A percentile compares a stretch with the other conserved stretches of the same genome.
These are phyloP conservation scores for Pardosa pseudoannulata DNA, from an alignment of 2,888 invertebrate species.

Conservation along the genomic window DNA sequence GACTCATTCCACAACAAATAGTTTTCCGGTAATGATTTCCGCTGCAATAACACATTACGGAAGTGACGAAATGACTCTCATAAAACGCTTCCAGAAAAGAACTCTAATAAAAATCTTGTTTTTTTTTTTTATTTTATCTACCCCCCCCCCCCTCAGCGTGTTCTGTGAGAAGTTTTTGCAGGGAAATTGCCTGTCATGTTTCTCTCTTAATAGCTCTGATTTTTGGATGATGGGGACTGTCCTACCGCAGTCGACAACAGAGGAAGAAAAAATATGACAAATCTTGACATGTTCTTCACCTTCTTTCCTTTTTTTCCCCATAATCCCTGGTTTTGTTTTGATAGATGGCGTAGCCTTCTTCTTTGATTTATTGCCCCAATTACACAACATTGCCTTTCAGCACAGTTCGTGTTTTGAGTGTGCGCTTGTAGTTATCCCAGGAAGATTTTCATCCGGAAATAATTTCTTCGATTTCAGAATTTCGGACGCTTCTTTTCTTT, in stretches of 20 bases:
- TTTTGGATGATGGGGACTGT: neutral
- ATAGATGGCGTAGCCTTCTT: too few species aligned
- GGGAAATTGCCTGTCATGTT: conserved; percentile 63
- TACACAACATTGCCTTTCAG: too few species aligned
- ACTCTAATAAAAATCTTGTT: conserved; percentile 46
- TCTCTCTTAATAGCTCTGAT: conserved; percentile 32
- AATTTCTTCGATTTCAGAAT: too few species aligned
- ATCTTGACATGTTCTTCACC: neutral
- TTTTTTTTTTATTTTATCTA: neutral
- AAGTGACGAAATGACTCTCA: conserved; percentile 51
- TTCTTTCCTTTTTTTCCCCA: neutral
- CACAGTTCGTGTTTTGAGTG: too few species aligned
- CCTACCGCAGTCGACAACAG: too few species aligned
- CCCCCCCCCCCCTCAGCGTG: neutral
- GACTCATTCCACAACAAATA: conserved; percentile 47
- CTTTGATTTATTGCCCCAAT: too few species aligned
- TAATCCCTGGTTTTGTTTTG: neutral
- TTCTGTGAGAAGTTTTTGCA: neutral
- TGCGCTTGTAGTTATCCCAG: too few species aligned
- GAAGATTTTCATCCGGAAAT: too few species aligned
- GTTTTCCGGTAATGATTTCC: conserved; percentile 63
- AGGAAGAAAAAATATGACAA: neutral
- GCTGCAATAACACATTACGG: conserved; percentile 23
- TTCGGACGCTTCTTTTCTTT: too few species aligned
- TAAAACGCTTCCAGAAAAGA: conserved; percentile 41